Base-by-base conservation (phyloP, 2,888 invertebrate genomes). In the Drosophila koepferae region DNA sequence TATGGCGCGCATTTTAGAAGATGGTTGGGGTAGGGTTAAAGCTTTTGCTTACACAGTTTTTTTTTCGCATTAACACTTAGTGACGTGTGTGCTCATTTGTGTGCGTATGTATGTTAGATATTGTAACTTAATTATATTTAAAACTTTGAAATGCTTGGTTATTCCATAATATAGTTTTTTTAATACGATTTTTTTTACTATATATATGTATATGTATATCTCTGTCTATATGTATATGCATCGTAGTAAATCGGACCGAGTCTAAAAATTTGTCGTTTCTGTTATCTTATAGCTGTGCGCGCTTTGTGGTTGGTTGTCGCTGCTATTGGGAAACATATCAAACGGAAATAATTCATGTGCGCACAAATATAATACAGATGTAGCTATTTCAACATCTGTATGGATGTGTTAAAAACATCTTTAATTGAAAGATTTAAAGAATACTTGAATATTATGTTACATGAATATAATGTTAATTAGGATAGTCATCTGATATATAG, bases 1-100 rank as follows among this genome's bases (percentile, higher is more conserved):
- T 86, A 87, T 87, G 79, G 82, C 89, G 89, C 79, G 82, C 71
- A 73, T 73, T 86, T 88, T 65, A 70, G 63, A 54, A 55, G 63
- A 56, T 6, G 67, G 76, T 86, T 87, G 82, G 73, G 87, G 84
- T 89, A 86, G 80, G 86, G 72, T 74, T 72, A 9, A 53, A 71
- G 71, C 77, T 70, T 67, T 72, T 61, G 54, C 60, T 55, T 54
- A 20, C 14, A 63, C 43, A 64, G 34, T 65, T 74, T 49, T 54
- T 72, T 56, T 61, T 7, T 59, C 28, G 49, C 54, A 53, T 67
- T 54, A 51, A 38, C 51, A 36, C 60, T 14, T 56, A 54, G 43
- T 63, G 55, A 56, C 53, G 43, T 36, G 36, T 51, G 36, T 53
- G 41, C 43, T 53, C 43, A 60, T 63, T 62, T 59, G 20, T 23